Evolutionary conservation across 2,113 vertebrate genomes (phyloP), one percentile per base, ranked within the genome.

Genomic region (Oceanodroma tethys): DNA sequence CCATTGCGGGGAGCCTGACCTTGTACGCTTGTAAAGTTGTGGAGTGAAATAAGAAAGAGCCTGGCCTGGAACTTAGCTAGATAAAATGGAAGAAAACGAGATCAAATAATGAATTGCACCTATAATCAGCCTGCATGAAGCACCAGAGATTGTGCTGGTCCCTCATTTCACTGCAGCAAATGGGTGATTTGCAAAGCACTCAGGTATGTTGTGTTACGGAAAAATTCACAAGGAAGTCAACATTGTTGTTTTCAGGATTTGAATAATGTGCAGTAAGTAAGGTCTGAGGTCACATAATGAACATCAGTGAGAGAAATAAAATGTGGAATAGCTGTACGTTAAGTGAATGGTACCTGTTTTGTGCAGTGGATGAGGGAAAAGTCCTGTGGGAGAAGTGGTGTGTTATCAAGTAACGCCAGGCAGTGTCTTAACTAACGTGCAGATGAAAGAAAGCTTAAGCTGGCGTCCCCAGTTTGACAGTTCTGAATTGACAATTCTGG

Each of bases 281-380:
- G 13, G 55, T 17, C 63, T 16, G 52, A 48, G 50, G 42, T 62
- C 6, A 0, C 30, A 6, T 5, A 3, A 11, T 8, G 70, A 47
- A 10, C 34, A 13, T 43, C 29, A 14, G 5, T 0, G n/a, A 59
- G 38, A 43, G 76, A 59, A 67, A 11, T 30, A 15, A 45, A 76
- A 42, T 0, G 0, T 10, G n/a, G n/a, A 15, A 5, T 20, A 42
- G 52, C 42, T 63, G 83, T 29, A 7, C 0, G 0, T 9, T 22
- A 26, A 30, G 42, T 15, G 29, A 16, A 3, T 1, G n/a, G 53
- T 20, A 10, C 18, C 30, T 1, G 4, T 14, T 55, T 23, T 6
- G 36, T 9, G 36, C 34, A 2, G 32, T 8, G 36, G 63, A 5
- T 5, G 55, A 62, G 53, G 48, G 59, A 22, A 3, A 1, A 16